Percentiles rank a stretch among this genome's conserved stretches.
These are phyloP conservation scores for Deilephila porcellus DNA, from an alignment of 2,888 invertebrate genomes.

Conservation along the genomic window DNA sequence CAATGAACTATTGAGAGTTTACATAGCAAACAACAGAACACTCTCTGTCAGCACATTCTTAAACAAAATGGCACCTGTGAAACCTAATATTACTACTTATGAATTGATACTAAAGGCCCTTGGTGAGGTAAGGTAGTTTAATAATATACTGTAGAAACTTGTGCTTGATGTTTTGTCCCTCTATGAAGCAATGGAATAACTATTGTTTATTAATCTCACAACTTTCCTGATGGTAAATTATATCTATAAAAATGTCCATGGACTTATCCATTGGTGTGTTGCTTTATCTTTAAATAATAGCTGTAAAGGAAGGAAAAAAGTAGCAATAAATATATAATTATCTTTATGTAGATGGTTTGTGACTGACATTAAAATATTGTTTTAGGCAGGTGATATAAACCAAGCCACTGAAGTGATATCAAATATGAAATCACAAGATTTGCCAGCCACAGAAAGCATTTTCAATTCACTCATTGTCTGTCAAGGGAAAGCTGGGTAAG, in stretches of 20 bases:
- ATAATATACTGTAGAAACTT: not conserved
- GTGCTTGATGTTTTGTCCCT: too few species aligned
- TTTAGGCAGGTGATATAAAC: constrained; percentile 82
- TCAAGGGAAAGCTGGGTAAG: constrained; percentile 83
- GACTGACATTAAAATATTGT: constrained; percentile 15
- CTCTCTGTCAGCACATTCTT: constrained; percentile 77
- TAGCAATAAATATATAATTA: too few species aligned
- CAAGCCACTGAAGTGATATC: constrained; percentile 84
- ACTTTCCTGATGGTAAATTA: too few species aligned
- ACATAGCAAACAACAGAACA: constrained; percentile 83
- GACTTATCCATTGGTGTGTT: too few species aligned
- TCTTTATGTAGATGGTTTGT: too few species aligned
- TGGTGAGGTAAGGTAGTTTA: constrained; percentile 73
- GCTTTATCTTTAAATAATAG: too few species aligned
- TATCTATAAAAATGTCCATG: too few species aligned
- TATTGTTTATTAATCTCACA: too few species aligned
- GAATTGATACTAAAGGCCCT: constrained; percentile 83
- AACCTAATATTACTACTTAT: constrained; percentile 82
- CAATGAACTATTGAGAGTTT: constrained; percentile 83
- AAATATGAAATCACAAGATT: constrained; percentile 83
- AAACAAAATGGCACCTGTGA: constrained; percentile 69
- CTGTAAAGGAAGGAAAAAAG: too few species aligned
- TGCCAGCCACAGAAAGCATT: constrained; percentile 83
- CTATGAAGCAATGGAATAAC: too few species aligned
- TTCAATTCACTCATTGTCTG: constrained; percentile 86